Percentiles rank a stretch among this genome's conserved stretches.
phyloP scores from a whole-genome alignment of 2,113 vertebrate species.

The Rhegmatorhina hoffmannsi region DNA sequence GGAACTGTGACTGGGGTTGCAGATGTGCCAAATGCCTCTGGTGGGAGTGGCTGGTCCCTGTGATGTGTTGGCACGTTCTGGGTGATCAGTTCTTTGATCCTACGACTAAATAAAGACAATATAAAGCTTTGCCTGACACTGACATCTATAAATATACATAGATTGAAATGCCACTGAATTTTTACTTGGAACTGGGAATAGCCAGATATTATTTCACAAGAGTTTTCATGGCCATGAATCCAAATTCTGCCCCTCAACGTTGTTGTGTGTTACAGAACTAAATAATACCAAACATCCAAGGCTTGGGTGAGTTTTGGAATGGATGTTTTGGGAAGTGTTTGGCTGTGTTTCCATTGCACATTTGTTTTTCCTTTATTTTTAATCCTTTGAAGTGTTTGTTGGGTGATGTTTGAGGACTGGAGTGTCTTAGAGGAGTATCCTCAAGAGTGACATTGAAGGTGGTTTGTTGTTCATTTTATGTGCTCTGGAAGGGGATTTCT shows the following conservation, averaged over 20 bases:
- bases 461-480: neutral
- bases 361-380: neutral
- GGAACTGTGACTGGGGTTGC: neutral
- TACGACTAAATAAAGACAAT: neutral
- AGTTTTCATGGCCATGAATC: neutral
- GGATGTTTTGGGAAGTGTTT: neutral
- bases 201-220: neutral
- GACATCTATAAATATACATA: neutral
- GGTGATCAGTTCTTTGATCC: neutral
- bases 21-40: fast-evolving
- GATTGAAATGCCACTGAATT: neutral
- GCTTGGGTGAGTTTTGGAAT: neutral
- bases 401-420: neutral
- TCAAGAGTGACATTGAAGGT: neutral
- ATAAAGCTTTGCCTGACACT: neutral
- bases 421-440: neutral
- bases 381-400: neutral
- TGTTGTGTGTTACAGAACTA: neutral
- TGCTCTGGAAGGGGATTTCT: neutral
- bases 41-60: neutral
- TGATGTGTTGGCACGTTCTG: too few relatives aligned
- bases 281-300: neutral
- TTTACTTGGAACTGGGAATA: neutral
- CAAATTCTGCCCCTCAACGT: neutral
- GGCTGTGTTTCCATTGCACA: neutral